Evolutionary conservation across 2,113 vertebrate genomes (phyloP).

Genomic region (Accipiter cooperii): DNA sequence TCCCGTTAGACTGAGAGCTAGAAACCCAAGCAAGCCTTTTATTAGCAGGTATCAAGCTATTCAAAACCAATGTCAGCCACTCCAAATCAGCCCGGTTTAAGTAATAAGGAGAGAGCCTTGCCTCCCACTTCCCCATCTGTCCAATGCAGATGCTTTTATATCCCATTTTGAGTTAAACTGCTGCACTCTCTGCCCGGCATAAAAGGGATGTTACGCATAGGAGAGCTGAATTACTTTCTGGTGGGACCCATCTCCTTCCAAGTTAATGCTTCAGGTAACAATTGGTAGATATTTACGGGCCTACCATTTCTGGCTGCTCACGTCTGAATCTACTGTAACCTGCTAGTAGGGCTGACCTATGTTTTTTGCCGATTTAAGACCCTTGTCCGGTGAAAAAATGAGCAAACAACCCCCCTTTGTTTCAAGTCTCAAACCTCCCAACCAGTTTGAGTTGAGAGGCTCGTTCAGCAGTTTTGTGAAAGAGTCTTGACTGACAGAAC

Average conservation of each 20-base stretch:
- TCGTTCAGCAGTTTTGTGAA: neutral
- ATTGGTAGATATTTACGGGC: neutral
- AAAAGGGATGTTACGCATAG: neutral
- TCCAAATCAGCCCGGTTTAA: neutral
- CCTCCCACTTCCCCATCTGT: neutral
- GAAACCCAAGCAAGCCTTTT: neutral
- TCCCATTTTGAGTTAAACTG: neutral
- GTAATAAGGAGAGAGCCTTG: neutral
- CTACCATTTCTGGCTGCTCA: neutral
- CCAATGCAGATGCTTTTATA: neutral
- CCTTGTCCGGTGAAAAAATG: neutral
- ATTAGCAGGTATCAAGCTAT: neutral
- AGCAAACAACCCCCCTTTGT: neutral
- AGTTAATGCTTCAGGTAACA: neutral
- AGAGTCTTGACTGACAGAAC: neutral
- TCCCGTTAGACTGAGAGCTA: neutral
- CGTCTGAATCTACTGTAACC: neutral
- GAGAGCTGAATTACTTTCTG: neutral
- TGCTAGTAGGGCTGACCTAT: neutral
- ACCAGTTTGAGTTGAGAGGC: neutral
- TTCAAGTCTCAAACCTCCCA: neutral
- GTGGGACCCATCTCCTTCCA: neutral
- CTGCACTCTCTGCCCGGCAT: neutral
- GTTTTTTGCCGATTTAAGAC: accelerated
- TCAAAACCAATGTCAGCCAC: neutral